Evolutionary conservation across 1,140 invertebrate species (phyloP).

Genomic region (Laupala kohalensis): DNA sequence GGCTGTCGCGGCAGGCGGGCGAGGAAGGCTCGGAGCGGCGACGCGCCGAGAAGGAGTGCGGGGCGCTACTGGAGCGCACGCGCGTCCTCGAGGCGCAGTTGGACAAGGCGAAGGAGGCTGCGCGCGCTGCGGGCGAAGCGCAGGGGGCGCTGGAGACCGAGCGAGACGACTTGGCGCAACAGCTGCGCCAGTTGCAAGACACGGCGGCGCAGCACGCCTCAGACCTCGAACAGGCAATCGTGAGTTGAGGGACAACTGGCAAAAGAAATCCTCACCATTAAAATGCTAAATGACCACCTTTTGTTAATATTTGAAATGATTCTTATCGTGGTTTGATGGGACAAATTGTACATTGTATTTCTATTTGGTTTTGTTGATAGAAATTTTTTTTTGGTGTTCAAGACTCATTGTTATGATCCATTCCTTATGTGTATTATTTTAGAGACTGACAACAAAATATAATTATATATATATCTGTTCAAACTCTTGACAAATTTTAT

Average conservation of each 20-base stretch:
- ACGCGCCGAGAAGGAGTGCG: constrained; percentile 54
- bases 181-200: constrained; percentile 42
- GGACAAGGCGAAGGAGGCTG: constrained; percentile 51
- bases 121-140: constrained; percentile 57
- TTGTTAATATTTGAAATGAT: no score
- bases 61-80: constrained; percentile 46
- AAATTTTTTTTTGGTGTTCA: no score
- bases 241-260: constrained; percentile 39
- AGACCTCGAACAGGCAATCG: constrained; percentile 46
- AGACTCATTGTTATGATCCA: no score
- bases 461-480: no score
- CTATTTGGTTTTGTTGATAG: no score
- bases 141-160: constrained; percentile 43
- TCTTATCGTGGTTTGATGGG: no score
- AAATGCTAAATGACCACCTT: no score
- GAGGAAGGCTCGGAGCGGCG: constrained; percentile 65
- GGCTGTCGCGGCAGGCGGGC: constrained; percentile 62
- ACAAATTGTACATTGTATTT: no score
- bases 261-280: no score
- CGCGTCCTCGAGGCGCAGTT: constrained; percentile 50
- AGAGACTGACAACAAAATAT: no score
- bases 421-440: no score
- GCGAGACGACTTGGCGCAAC: constrained; percentile 44
- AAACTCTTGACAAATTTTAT: no score
- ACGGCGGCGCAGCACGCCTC: constrained; percentile 47